phyloP scores from a whole-genome alignment of 53 echinoderm and acorn worm genomes.

The Henricia sp. region DNA sequence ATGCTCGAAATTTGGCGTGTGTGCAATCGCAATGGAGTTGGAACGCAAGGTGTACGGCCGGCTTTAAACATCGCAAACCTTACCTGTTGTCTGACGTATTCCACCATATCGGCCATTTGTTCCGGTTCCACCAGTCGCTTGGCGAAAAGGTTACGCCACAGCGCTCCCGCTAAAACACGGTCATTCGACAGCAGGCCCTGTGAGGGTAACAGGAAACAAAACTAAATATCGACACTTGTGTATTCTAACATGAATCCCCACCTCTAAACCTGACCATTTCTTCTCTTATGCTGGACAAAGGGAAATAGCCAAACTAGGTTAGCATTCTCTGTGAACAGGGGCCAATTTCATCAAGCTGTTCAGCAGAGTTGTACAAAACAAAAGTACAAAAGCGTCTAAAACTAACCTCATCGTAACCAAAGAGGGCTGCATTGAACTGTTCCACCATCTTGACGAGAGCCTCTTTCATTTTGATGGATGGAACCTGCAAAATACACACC shows the following conservation, averaged over 20 bases:
- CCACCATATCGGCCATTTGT: slow-evolving; percentile 85
- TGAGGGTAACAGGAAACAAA: neutral
- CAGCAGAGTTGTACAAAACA: too few species aligned
- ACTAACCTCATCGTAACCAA: slow-evolving; percentile 98
- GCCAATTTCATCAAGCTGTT: too few species aligned
- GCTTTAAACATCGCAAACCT: too few species aligned
- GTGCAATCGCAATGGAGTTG: too few species aligned
- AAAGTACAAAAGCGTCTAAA: neutral
- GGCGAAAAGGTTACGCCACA: slow-evolving; percentile 88
- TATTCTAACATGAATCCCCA: too few species aligned
- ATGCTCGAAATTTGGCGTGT: too few species aligned
- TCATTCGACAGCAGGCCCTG: slow-evolving; percentile 89
- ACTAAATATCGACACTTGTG: too few species aligned
- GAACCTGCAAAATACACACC: slow-evolving; percentile 64
- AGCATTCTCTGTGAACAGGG: neutral
- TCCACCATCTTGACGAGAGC: slow-evolving; percentile 86
- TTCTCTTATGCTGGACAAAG: neutral
- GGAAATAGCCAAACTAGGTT: too few species aligned
- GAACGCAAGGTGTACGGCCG: too few species aligned
- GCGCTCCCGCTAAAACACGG: slow-evolving; percentile 78
- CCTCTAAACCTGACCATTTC: too few species aligned
- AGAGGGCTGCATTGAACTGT: slow-evolving; percentile 95
- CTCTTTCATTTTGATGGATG: slow-evolving; percentile 83
- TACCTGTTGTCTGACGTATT: slow-evolving; percentile 94
- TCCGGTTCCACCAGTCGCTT: slow-evolving; percentile 75